Conservation (phyloP, 2,113 vertebrate species). For the Diglossa brunneiventris region DNA sequence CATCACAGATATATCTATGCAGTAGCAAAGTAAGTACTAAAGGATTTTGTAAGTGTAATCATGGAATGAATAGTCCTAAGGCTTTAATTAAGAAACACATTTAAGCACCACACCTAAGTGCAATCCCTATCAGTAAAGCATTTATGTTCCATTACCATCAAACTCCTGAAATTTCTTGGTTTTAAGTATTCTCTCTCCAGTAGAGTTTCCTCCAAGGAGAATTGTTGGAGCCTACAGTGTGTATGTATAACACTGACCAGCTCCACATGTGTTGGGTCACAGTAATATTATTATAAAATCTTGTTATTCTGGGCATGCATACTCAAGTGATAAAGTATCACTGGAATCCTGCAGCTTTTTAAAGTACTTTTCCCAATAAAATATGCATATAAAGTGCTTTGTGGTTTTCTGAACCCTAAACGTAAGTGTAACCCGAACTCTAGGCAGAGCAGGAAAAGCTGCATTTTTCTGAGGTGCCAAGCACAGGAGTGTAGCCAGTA, state of each 20-base stretch:
- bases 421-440: background rate
- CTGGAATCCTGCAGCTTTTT: conserved; percentile 33
- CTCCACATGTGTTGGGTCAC: background rate
- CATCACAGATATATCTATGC: background rate
- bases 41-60: background rate
- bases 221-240: background rate
- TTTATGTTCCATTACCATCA: background rate
- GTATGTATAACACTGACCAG: background rate
- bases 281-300: background rate
- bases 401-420: background rate
- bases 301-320: background rate
- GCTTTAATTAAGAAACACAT: background rate
- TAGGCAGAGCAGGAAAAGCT: background rate
- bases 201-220: background rate
- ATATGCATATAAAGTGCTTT: background rate
- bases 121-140: background rate
- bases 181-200: background rate
- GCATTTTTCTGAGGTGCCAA: background rate
- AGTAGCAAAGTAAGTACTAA: background rate
- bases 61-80: background rate
- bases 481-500: background rate
- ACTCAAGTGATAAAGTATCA: conserved; percentile 33
- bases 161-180: background rate
- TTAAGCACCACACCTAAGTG: background rate
- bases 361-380: background rate